These are phyloP conservation scores for Hirtodrosophila cameraria DNA, from an alignment of 2,888 invertebrate genomes.

Conservation along the genomic window DNA sequence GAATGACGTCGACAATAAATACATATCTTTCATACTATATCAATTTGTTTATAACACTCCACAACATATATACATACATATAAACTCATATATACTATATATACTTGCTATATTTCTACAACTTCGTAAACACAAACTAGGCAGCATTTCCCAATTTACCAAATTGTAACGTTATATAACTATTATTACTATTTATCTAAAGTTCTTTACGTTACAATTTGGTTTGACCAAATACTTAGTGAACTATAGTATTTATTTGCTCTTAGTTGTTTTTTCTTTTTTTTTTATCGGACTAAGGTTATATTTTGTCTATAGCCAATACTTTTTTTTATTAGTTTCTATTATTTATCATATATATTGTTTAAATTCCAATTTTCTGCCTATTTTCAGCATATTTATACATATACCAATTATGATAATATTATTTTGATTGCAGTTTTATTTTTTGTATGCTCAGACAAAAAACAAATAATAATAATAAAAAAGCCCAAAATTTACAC, in stretches of 20 bases:
- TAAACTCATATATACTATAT: conserved; percentile 17
- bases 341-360: conserved; percentile 80
- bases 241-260: neutral
- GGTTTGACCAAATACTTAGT: conserved; percentile 4
- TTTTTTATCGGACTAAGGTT: conserved; percentile 34
- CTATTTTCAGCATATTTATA: conserved; percentile 74
- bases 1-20: conserved; percentile 82
- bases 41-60: conserved; percentile 49
- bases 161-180: conserved; percentile 13
- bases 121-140: conserved; percentile 12
- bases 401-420: conserved; percentile 48
- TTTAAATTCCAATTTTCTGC: conserved; percentile 79
- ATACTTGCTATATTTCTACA: conserved; percentile 16
- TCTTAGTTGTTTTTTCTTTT: conserved; percentile 28
- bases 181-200: neutral
- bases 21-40: conserved; percentile 43
- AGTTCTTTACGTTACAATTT: conserved; percentile 25
- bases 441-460: conserved; percentile 39
- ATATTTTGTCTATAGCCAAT: conserved; percentile 24
- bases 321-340: conserved; percentile 83
- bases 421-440: conserved; percentile 78
- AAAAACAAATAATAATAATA: conserved; percentile 37
- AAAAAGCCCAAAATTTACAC: conserved; percentile 55
- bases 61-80: conserved; percentile 34
- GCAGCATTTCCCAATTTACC: conserved; percentile 24